Percentiles rank a stretch among this genome's conserved stretches.
Conservation (phyloP, 2,113 vertebrate species). For the Paradoxurus hermaphroditus region DNA sequence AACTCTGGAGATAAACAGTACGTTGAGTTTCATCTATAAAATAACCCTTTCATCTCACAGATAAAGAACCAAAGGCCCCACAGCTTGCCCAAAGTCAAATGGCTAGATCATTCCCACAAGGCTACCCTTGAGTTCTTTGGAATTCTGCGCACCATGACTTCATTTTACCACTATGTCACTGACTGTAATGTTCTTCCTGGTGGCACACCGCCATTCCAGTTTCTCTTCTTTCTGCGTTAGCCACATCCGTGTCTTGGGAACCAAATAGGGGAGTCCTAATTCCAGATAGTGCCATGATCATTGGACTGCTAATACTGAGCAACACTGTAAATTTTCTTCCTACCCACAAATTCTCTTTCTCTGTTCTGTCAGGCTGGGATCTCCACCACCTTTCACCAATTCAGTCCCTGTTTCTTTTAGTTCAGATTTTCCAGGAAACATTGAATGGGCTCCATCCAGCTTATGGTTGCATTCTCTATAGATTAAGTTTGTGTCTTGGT, state of each 20-base stretch:
- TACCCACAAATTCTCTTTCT: not conserved
- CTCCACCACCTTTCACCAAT: not conserved
- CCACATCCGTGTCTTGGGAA: not conserved
- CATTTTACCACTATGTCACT: not conserved
- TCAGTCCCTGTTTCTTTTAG: not conserved
- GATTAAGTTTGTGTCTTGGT: not conserved
- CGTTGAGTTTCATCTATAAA: not conserved
- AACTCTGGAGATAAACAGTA: not conserved
- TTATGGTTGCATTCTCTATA: not conserved
- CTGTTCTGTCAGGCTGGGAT: not conserved
- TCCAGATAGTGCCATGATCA: no score
- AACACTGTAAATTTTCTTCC: not conserved
- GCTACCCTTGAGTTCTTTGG: no score
- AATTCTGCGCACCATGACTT: not conserved
- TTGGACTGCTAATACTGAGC: not conserved
- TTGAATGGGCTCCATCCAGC: not conserved
- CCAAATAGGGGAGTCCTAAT: not conserved
- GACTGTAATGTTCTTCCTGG: not conserved
- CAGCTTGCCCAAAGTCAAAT: not conserved
- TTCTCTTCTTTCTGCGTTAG: not conserved
- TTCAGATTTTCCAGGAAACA: not conserved
- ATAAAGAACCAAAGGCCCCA: not conserved
- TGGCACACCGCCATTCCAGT: not conserved
- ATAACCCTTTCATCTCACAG: not conserved
- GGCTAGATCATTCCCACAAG: not conserved